Percentiles rank a stretch among this genome's conserved stretches.
phyloP scores from a whole-genome alignment of 2,113 vertebrate species.

The Dipodomys spectabilis region DNA sequence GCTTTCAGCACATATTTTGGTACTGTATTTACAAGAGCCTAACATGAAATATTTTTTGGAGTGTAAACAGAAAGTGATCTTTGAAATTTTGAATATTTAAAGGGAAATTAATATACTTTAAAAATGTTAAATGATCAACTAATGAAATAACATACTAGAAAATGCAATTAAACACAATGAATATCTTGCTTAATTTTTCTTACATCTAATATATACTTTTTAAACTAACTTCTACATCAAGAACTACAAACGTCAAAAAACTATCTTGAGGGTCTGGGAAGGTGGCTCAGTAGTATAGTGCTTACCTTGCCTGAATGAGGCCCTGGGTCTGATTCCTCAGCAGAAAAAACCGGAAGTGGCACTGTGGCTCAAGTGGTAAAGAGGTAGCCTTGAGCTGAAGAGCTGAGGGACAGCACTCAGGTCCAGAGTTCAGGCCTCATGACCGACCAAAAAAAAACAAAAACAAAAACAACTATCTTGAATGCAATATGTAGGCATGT shows the following conservation, averaged over 20 bases:
- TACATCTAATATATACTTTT: background rate
- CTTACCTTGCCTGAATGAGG: too few species aligned
- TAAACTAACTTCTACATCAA: background rate
- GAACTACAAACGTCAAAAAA: too few species aligned
- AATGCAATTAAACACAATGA: too few species aligned
- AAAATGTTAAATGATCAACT: background rate
- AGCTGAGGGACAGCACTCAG: too few species aligned
- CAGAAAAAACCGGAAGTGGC: too few species aligned
- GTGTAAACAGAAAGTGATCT: background rate
- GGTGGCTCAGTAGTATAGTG: too few species aligned
- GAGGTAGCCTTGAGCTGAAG: too few species aligned
- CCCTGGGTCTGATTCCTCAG: too few species aligned
- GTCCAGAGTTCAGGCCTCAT: too few species aligned
- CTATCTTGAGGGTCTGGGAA: too few species aligned
- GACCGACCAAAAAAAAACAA: too few species aligned
- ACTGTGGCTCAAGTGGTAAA: too few species aligned
- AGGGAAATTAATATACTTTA: background rate
- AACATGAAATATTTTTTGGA: background rate
- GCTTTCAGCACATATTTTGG: background rate
- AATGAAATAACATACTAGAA: background rate
- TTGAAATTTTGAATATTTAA: constrained; percentile 15
- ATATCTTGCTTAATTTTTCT: background rate
- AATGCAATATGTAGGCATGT: background rate
- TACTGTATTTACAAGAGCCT: background rate
- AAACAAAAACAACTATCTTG: background rate